Base-by-base conservation (phyloP, 2,113 vertebrate species). In the Pantherophis guttatus region DNA sequence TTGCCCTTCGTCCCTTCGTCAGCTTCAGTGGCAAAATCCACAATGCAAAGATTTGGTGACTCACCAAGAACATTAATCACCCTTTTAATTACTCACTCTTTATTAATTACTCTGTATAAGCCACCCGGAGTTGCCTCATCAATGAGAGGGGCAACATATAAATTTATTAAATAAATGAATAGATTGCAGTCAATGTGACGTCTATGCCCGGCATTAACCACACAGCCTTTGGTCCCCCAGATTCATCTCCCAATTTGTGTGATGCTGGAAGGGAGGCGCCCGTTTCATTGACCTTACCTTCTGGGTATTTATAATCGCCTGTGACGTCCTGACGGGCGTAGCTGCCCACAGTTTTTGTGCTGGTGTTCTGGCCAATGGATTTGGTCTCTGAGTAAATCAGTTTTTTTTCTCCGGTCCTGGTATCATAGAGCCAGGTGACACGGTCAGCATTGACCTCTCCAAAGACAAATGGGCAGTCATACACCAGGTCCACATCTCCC, bases 261-360 rank as follows among this genome's bases (percentile, higher is more conserved):
- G 7, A 21, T 21, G 70, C 15, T 21, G 33, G 15, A 39, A 81
- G 7, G n/a, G 6, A 3, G 17, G 3, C 2, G 8, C 87, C 29
- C 8, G 0, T 3, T 57, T 33, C n/a, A 4, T 2, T 19, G 1
- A 2, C 9, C 87, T 19, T 23, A 98, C 98, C 98, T 97, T 98
- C 98, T 48, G 92, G 87, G 21, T 97, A 96, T 92, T 98, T 98
- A 89, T 98, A 98, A 12, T 97, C 95, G 0, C 81, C 94, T 0
- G 98, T 98, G 95, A 98, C 65, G 2, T 98, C 97, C 55, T 97
- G 53, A 11, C 97, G 97, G 12, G 92, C 92, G 53, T 98, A 92
- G 94, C 95, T 97, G 33, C 98, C 98, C n/a, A 98, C 97, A 0
- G 97, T 97, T 92, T 98, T 98, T 54, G 98, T 98, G 94, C 98